Evolutionary conservation across 1,140 invertebrate species (phyloP).

Genomic region (Stegodyphus mimosarum): DNA sequence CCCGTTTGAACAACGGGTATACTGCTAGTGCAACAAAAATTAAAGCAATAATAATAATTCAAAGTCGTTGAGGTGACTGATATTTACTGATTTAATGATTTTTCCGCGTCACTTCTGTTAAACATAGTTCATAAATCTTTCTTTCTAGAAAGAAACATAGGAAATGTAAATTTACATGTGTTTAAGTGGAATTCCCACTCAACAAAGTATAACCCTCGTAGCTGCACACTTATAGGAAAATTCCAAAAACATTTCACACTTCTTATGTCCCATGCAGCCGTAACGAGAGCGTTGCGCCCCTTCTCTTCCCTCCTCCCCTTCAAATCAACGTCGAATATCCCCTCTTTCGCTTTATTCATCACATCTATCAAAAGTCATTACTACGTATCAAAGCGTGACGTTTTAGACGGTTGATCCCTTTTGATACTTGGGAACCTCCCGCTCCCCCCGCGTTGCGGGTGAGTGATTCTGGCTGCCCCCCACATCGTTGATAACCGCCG

Average conservation of each 20-base stretch:
- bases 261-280: neutral
- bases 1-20: no score
- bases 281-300: neutral
- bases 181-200: no score
- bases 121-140: no score
- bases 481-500: conserved; percentile 32
- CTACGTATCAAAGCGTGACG: conserved; percentile 54
- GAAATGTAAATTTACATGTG: no score
- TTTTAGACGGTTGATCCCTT: conserved; percentile 48
- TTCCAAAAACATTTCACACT: neutral
- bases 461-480: conserved; percentile 14
- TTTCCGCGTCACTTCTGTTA: no score
- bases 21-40: no score
- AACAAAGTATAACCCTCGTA: no score
- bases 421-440: conserved; percentile 18
- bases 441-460: conserved; percentile 33
- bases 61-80: no score
- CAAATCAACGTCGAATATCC: neutral
- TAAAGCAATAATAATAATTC: no score
- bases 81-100: no score
- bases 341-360: conserved; percentile 41
- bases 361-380: conserved; percentile 57
- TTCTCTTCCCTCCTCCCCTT: neutral
- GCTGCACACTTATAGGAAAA: no score
- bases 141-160: no score